Evolutionary conservation across 1,140 invertebrate species (phyloP).

Genomic region (Cotesia typhae): DNA sequence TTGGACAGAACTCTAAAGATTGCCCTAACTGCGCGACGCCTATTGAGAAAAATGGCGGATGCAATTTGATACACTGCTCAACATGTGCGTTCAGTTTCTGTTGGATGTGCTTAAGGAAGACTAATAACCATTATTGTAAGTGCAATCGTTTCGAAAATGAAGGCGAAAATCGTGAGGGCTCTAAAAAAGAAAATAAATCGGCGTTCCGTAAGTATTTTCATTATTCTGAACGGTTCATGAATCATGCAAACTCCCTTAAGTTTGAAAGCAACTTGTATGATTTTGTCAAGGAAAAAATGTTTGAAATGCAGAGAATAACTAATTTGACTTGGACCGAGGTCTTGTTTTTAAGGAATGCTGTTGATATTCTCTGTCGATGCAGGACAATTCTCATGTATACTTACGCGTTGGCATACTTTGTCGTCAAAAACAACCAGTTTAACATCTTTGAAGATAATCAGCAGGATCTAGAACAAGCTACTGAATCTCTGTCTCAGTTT

Average conservation of each 20-base stretch:
- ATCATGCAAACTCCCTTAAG: too few relatives aligned
- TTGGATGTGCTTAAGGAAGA: constrained; percentile 99
- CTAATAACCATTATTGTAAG: constrained; percentile 89
- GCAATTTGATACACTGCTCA: constrained; percentile 99
- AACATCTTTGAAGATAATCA: constrained; percentile 99
- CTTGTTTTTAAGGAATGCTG: constrained; percentile 96
- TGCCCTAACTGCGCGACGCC: constrained; percentile 99
- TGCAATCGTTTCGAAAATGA: constrained; percentile 82
- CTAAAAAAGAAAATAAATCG: constrained; percentile 65
- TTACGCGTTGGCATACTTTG: constrained; percentile 98
- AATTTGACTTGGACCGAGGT: not conserved
- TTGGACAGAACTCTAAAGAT: constrained; percentile 99
- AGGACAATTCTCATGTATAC: constrained; percentile 99
- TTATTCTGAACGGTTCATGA: too few relatives aligned
- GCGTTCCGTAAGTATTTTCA: too few relatives aligned
- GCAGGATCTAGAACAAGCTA: constrained; percentile 95
- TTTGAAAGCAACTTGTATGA: too few relatives aligned
- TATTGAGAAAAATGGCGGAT: constrained; percentile 98
- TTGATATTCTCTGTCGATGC: constrained; percentile 97
- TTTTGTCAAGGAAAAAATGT: too few relatives aligned
- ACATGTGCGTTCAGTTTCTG: constrained; percentile 99
- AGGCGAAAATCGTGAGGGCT: constrained; percentile 92
- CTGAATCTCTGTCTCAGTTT: constrained; percentile 96
- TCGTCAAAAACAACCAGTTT: constrained; percentile 97
- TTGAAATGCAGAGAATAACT: too few relatives aligned